These are phyloP conservation scores for Prinia subflava DNA, from an alignment of 2,113 vertebrate species.

Conservation along the genomic window DNA sequence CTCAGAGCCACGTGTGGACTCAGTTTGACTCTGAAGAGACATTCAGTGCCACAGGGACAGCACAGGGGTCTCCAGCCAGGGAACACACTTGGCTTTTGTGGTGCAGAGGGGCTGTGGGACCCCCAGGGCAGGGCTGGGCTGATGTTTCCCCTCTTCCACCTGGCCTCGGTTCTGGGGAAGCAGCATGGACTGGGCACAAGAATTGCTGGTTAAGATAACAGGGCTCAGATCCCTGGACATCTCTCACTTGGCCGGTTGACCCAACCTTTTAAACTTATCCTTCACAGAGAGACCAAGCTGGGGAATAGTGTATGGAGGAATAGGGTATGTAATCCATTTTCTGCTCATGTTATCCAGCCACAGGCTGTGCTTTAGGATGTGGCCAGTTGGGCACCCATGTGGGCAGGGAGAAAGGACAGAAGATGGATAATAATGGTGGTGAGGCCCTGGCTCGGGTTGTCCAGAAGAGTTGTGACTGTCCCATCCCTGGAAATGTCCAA, in stretches of 20 bases:
- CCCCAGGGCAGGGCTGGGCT: not conserved
- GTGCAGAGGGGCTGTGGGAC: accelerated
- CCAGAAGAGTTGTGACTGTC: not conserved
- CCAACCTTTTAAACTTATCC: not conserved
- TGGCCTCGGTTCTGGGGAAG: accelerated
- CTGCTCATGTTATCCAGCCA: accelerated
- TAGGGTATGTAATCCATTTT: not conserved
- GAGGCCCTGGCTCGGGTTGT: not conserved
- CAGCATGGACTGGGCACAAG: not conserved
- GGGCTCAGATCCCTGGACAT: not conserved
- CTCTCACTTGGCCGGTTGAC: not conserved
- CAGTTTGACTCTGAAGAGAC: not conserved
- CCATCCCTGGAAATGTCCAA: not conserved
- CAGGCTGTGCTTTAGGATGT: not conserved
- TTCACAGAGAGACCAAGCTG: not conserved
- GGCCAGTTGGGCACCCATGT: accelerated
- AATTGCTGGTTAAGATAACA: accelerated
- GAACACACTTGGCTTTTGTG: not conserved
- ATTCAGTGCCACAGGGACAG: not conserved
- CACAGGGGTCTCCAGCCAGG: not conserved
- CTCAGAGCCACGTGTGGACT: not conserved
- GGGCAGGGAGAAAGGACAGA: not conserved
- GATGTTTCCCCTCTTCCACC: not conserved
- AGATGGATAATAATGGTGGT: not conserved
- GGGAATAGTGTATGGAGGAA: not conserved